Evolutionary conservation across 2,888 invertebrate species (phyloP).

Genomic region (Melinopterus prodromus): DNA sequence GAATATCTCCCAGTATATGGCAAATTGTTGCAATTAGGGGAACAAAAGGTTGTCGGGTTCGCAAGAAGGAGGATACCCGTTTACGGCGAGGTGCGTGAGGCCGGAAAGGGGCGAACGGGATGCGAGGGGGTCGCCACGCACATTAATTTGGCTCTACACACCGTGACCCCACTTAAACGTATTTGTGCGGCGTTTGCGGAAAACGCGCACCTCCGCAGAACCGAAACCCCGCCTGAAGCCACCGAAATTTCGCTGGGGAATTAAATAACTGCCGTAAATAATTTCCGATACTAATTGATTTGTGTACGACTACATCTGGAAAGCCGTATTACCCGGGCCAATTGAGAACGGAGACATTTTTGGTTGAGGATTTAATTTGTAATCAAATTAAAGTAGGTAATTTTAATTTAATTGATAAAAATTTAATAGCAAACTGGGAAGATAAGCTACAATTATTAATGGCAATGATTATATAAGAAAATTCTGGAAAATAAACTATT

Average conservation of each 20-base stretch:
- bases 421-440: too few relatives aligned
- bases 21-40: neutral
- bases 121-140: neutral
- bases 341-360: neutral
- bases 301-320: neutral
- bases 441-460: too few relatives aligned
- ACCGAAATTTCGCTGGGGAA: neutral
- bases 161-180: conserved; percentile 4
- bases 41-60: neutral
- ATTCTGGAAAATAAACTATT: too few relatives aligned
- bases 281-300: neutral
- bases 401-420: too few relatives aligned
- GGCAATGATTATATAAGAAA: too few relatives aligned
- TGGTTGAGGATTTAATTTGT: too few relatives aligned
- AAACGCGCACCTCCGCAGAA: neutral
- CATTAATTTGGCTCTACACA: conserved; percentile 4
- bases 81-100: neutral
- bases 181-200: neutral
- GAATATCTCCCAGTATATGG: neutral
- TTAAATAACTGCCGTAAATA: conserved; percentile 4
- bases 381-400: too few relatives aligned
- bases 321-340: neutral
- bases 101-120: neutral
- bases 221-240: neutral
- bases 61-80: neutral